Conservation (phyloP, 2,113 vertebrate species). For the Clarias magur region DNA sequence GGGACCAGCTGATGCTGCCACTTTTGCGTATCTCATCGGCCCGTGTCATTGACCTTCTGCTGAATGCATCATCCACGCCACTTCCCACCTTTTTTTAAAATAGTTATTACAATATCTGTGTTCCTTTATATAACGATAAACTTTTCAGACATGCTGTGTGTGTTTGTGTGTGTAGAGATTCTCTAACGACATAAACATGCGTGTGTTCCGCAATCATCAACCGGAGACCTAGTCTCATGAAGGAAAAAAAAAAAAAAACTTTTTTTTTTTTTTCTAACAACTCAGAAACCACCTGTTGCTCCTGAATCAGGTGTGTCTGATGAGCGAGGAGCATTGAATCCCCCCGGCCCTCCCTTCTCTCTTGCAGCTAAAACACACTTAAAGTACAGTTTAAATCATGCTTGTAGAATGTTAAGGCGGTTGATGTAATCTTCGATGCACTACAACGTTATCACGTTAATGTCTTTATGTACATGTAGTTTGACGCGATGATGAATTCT, state of each 20-base stretch:
- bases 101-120: not conserved
- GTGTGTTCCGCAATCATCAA: not conserved
- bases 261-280: not conserved
- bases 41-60: not conserved
- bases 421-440: not conserved
- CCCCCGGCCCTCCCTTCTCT: not conserved
- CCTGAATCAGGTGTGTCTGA: not conserved
- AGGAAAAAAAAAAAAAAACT: not conserved
- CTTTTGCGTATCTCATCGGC: not conserved
- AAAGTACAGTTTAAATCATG: not conserved
- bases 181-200: not conserved
- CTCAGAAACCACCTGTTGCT: not conserved
- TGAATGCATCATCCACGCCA: not conserved
- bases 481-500: not conserved
- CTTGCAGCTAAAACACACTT: not conserved
- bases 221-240: not conserved
- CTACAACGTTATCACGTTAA: not conserved
- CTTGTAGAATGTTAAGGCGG: not conserved
- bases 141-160: not conserved
- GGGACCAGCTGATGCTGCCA: constrained; percentile 14
- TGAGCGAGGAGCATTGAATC: not conserved
- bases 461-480: not conserved
- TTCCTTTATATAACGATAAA: not conserved
- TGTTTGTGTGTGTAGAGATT: not conserved
- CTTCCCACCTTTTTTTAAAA: not conserved